Base-by-base conservation (phyloP, 2,797 vertebrate genomes). In the Megaceryle alcyon region DNA sequence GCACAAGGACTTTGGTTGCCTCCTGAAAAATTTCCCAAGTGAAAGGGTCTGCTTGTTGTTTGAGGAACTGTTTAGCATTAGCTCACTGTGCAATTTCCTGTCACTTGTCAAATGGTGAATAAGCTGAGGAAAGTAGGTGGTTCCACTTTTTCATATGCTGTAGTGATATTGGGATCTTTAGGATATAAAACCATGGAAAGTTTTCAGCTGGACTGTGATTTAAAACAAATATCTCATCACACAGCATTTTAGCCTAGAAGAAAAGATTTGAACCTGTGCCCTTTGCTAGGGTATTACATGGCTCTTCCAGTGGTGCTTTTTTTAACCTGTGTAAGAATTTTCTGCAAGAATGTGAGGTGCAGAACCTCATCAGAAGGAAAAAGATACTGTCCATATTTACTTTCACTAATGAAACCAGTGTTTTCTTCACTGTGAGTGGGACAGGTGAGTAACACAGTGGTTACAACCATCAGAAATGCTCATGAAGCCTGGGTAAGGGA, bases 11-110 rank as follows among this genome's bases (percentile, higher is more conserved):
- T 88, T 93, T 0, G 1, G 48, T 82, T 92, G 57, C 56, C 75
- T 82, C 56, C 85, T 71, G 77, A 93, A 92, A 90, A 71, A 64
- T 80, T 94, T 94, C 78, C 87, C 83, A 49, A 86, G 88, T 37
- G 68, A 54, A 70, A 6, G 71, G 41, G 56, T 90, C 86, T 94
- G 92, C 48, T 78, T 85, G 57, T 70, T 93, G 78, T 82, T 82
- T 86, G 81, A 75, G 89, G 68, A 95, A 31, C 78, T 86, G 95
- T 81, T 90, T 88, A 90, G 49, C 81, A n/a, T 94, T 96, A 95
- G 73, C 64, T 80, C 5, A 3, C 80, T 28, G 64, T 90, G 92
- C 86, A 94, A 97, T 95, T 94, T 94, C 96, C 88, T 92, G 90
- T 86, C 75, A 51, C 90, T 93, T 90, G 43, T 73, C 49, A 88